Conservation (phyloP, 2,888 invertebrate genomes). For the Noctua janthe region DNA sequence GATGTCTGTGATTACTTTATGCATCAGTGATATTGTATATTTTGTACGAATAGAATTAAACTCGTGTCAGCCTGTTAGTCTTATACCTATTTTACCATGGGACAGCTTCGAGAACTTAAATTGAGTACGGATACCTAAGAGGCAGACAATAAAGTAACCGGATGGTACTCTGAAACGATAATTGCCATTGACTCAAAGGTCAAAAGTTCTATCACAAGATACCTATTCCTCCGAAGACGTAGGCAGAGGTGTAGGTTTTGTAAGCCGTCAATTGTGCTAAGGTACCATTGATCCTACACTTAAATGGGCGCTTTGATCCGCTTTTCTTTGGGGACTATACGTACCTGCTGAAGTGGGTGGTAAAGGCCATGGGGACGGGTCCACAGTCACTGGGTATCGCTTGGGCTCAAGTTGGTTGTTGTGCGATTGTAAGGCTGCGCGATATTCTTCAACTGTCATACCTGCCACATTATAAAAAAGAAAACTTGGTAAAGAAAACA, state of each 20-base stretch:
- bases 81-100: background rate
- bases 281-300: background rate
- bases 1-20: constrained; percentile 14
- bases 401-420: constrained; percentile 81
- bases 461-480: constrained; percentile 68
- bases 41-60: background rate
- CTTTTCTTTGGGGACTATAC: background rate
- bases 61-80: background rate
- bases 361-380: constrained; percentile 81
- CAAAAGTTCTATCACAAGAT: background rate
- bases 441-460: constrained; percentile 82
- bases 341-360: constrained; percentile 84
- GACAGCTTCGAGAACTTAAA: background rate
- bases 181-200: background rate
- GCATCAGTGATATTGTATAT: background rate
- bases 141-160: background rate
- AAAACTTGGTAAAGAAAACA: background rate
- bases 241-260: no score
- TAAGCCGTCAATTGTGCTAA: background rate
- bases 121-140: background rate
- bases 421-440: constrained; percentile 79
- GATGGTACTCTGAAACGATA: background rate
- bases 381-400: constrained; percentile 78
- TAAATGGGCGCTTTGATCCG: background rate
- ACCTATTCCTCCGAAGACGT: background rate